Conservation (phyloP, 1,140 invertebrate genomes). For the Anoplolepis gracilipes region DNA sequence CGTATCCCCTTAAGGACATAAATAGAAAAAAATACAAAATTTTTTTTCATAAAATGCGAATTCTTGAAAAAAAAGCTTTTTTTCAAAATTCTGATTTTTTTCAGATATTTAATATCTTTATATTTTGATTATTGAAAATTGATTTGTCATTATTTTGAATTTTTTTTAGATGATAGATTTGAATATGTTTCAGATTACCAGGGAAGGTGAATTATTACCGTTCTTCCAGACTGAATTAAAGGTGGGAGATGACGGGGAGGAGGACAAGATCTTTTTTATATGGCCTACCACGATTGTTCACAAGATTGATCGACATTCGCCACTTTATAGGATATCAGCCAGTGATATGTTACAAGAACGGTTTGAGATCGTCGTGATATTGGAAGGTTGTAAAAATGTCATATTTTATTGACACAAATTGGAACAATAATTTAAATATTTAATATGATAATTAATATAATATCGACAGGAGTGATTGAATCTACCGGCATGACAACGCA, state of each 20-base stretch:
- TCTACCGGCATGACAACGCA: conserved; percentile 96
- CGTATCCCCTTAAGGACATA: too few relatives aligned
- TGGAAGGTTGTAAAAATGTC: conserved; percentile 91
- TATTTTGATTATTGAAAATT: too few relatives aligned
- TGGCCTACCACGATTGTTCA: conserved; percentile 97
- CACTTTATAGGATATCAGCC: conserved; percentile 95
- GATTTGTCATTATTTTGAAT: too few relatives aligned
- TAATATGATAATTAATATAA: not conserved
- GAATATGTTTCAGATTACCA: conserved; percentile 92
- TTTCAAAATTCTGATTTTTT: too few relatives aligned
- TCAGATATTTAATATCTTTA: too few relatives aligned
- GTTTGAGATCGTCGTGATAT: conserved; percentile 98
- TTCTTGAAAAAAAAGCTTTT: too few relatives aligned
- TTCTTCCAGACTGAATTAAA: conserved; percentile 94
- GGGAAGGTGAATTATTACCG: conserved; percentile 94
- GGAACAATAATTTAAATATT: not conserved
- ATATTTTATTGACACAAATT: not conserved
- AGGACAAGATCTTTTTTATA: conserved; percentile 95
- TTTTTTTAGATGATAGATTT: too few relatives aligned
- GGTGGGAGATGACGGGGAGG: conserved; percentile 94
- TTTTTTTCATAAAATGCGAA: too few relatives aligned
- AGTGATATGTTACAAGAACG: conserved; percentile 95
- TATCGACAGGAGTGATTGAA: conserved; percentile 88
- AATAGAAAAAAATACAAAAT: too few relatives aligned
- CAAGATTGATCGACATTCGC: conserved; percentile 92